These are phyloP conservation scores for Apodemus agrarius DNA, from an alignment of 2,797 vertebrate genomes.

Conservation along the genomic window DNA sequence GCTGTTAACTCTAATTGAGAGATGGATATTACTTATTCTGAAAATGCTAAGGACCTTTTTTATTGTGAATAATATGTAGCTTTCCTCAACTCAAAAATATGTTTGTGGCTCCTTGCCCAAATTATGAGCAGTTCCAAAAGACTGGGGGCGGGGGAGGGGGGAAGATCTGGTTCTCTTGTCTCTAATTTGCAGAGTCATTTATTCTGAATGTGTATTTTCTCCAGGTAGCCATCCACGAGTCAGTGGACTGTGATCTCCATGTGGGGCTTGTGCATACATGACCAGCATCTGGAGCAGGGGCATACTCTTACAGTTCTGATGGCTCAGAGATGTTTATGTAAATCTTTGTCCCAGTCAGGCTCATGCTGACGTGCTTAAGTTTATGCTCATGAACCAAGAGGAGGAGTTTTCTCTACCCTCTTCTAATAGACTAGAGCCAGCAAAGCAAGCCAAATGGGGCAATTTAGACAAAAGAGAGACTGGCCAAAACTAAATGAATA, in stretches of 20 bases:
- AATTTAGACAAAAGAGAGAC: constrained; percentile 68
- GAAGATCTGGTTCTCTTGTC: constrained; percentile 8
- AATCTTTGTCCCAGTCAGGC: constrained; percentile 63
- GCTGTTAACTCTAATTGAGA: constrained; percentile 80
- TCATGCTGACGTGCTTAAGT: constrained; percentile 36
- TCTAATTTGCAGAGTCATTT: constrained; percentile 39
- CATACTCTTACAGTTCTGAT: constrained; percentile 45
- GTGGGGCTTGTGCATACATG: constrained; percentile 11
- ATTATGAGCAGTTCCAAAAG: constrained; percentile 9
- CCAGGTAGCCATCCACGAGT: constrained; percentile 8
- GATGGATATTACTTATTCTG: constrained; percentile 72
- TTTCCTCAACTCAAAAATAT: constrained; percentile 51
- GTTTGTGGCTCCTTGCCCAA: constrained; percentile 48
- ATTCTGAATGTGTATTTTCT: constrained; percentile 53
- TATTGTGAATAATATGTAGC: constrained; percentile 20
- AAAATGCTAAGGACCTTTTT: constrained; percentile 59
- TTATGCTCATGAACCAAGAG: constrained; percentile 70
- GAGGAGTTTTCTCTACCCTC: background rate
- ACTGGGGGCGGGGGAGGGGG: background rate
- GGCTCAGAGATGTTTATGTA: constrained; percentile 59
- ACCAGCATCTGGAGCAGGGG: constrained; percentile 53
- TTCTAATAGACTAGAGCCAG: constrained; percentile 58
- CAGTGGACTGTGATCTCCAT: constrained; percentile 23
- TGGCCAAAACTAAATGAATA: constrained; percentile 51
- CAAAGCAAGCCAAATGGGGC: constrained; percentile 61